Evolutionary conservation across 1,140 invertebrate genomes (phyloP).

Genomic region (Drosophila willistoni): DNA sequence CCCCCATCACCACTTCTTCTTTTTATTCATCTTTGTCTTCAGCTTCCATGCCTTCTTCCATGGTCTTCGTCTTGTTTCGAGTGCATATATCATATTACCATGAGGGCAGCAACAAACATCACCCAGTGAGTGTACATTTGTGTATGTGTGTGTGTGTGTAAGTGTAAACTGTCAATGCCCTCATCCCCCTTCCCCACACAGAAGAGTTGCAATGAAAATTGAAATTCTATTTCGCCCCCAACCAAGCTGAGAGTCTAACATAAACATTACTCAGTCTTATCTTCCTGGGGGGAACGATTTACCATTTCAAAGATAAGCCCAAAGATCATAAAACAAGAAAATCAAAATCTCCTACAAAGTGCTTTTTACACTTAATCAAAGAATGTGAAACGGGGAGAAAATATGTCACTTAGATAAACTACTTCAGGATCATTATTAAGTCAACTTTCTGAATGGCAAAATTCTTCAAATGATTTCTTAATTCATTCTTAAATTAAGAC

Average conservation of each 20-base stretch:
- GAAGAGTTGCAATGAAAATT: conserved; percentile 14
- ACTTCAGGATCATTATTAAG: neutral
- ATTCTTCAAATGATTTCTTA: neutral
- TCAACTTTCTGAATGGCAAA: neutral
- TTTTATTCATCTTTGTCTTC: conserved; percentile 11
- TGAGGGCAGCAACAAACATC: conserved; percentile 28
- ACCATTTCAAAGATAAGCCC: conserved; percentile 6
- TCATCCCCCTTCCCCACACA: neutral
- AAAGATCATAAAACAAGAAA: conserved; percentile 2
- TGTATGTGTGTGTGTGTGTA: conserved; percentile 12
- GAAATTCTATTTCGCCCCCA: conserved; percentile 8
- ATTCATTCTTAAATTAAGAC: neutral
- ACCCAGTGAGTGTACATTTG: conserved; percentile 20
- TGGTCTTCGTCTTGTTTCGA: conserved; percentile 43
- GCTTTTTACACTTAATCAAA: conserved; percentile 9
- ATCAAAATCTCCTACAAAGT: neutral
- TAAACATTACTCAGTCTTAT: conserved; percentile 9
- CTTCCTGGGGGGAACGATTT: conserved; percentile 7
- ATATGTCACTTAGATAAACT: neutral
- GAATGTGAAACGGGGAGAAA: neutral
- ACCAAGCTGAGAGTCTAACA: conserved; percentile 9
- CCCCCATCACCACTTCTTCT: neutral
- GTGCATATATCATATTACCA: conserved; percentile 75
- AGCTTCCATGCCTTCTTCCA: neutral
- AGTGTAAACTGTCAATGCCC: conserved; percentile 59